Base-by-base conservation (phyloP, 2,113 vertebrate genomes). In the Picathartes gymnocephalus region DNA sequence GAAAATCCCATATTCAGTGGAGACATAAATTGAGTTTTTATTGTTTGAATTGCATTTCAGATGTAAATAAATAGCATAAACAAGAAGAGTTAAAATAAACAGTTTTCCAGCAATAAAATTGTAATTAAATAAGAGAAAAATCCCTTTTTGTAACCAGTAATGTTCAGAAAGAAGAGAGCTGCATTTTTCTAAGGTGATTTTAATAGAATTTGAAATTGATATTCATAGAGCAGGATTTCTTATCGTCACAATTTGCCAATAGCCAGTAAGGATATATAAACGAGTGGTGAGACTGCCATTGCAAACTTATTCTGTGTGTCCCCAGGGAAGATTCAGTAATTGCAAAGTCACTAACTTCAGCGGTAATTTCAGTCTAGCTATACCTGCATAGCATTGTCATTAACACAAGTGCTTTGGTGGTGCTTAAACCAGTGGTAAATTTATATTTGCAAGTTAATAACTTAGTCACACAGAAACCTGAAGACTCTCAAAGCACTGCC, bases 161-260 rank as follows among this genome's bases (percentile, higher is more conserved):
- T 61, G 50, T 47, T 78, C 83, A 74, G 60, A 86, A 81, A 81
- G 31, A 78, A 56, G 65, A 93, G 74, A 82, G 47, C 16, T 62
- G 12, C 31, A 22, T 77, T 93, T 91, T 94, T 91, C 71, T 66
- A 61, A 68, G 48, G 44, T 45, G 23, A 58, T 94, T 94, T 86
- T 96, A 88, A 95, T 90, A 86, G 85, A 83, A 92, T 90, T 90
- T 86, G 44, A 90, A 95, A 88, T 88, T 94, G 56, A 47, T 88
- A 91, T 88, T 93, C 90, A 64, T 33, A 71, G 64, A 78, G 57
- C 33, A 68, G 60, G 24, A 86, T 90, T 94, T 95, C 92, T 90
- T 94, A 88, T 86, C 60, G 15, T 74, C 56, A 71, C 30, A 51
- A 31, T 90, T 92, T 96, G 76, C 93, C 76, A 83, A 47, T 61